These are phyloP conservation scores for Slavum lentiscoides DNA, from an alignment of 2,888 invertebrate genomes.

Conservation along the genomic window DNA sequence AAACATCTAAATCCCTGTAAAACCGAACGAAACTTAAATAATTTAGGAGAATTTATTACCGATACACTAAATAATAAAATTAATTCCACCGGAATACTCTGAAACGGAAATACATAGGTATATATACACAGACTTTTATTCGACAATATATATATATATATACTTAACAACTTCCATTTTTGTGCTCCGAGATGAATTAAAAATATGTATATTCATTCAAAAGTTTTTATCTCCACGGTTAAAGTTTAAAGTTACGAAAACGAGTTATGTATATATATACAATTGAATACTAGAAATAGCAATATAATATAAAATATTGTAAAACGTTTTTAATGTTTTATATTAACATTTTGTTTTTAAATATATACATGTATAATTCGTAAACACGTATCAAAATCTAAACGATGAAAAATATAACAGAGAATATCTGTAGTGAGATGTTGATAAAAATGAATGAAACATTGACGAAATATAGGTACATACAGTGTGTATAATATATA, in stretches of 20 bases:
- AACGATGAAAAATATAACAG: neutral
- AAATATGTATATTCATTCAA: conserved; percentile 3
- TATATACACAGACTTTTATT: neutral
- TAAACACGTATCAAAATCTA: neutral
- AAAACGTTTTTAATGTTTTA: neutral
- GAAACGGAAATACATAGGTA: neutral
- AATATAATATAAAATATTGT: neutral
- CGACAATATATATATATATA: neutral
- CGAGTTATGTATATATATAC: neutral
- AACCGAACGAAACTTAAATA: neutral
- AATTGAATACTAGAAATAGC: neutral
- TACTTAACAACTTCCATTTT: neutral
- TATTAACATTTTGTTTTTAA: neutral
- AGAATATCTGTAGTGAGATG: neutral
- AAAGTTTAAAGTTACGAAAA: neutral
- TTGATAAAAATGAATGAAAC: no score
- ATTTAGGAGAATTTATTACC: neutral
- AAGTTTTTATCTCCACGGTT: neutral
- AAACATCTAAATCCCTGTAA: no score
- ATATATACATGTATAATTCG: neutral
- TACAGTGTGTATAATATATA: neutral
- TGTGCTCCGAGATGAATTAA: neutral
- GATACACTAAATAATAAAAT: neutral
- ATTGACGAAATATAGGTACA: neutral
- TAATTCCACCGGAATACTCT: neutral